Base-by-base conservation (phyloP, 2,113 vertebrate species). In the Jacana jacana region DNA sequence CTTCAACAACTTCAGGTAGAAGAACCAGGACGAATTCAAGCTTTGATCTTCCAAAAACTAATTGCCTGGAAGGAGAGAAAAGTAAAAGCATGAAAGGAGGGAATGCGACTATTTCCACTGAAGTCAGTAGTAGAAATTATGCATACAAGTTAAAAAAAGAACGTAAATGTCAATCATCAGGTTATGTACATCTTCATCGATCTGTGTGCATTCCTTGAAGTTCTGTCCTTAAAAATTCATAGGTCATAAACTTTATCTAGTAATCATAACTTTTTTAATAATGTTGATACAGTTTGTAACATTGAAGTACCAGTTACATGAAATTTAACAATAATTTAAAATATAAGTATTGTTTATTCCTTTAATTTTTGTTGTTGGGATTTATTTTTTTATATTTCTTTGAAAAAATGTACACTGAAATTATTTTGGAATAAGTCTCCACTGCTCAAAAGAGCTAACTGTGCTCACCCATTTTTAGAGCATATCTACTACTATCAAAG, bases 21-120 rank as follows among this genome's bases (percentile, higher is more conserved):
- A 89, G 78, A 95, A 91, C 22, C 65, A 85, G 52, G 81, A 65
- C 0, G 49, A 92, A 72, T 84, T 89, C 72, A 76, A 68, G 69
- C 93, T 96, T 94, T 96, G 90, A 96, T 96, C 96, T 96, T 85
- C 44, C 69, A 87, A 91, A 94, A 87, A 88, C 66, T 95, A 92
- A 94, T 83, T 92, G 76, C 72, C 64, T 44, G 69, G 81, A 76
- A 93, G n/a, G 37, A 40, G 22, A 95, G 60, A 95, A 91, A 95
- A 52, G 22, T 31, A 88, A 89, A 84, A 91, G 78, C 86, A 79
- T 96, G 94, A 95, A 97, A 86, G 57, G 48, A 69, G 10, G 52
- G 52, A 86, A 86, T 87, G 52, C 81, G 77, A 96, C 86, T 96
- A 55, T 79, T 93, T 89, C 25, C 49, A 94, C 61, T 92, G 96